Conservation (phyloP, 2,113 vertebrate species). For the Antechinus stuartii region DNA sequence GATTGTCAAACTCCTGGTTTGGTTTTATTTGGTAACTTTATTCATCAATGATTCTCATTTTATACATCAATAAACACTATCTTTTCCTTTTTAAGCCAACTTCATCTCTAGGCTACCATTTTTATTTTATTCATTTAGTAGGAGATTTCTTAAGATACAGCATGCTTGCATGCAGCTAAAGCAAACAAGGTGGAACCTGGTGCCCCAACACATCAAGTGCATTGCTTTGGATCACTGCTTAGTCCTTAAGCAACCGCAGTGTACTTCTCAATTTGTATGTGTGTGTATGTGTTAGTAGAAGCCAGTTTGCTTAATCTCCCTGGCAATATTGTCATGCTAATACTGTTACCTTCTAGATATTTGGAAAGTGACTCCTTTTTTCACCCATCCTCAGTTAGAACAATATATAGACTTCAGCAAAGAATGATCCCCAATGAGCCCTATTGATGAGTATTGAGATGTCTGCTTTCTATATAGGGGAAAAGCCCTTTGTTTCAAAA, state of each 20-base stretch:
- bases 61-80: conserved; percentile 1
- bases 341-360: background rate
- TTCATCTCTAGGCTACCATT: conserved; percentile 17
- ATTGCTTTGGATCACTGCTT: background rate
- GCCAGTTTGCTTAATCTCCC: background rate
- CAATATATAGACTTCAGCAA: background rate
- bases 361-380: background rate
- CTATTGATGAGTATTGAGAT: background rate
- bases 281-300: background rate
- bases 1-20: conserved; percentile 44
- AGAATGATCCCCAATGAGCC: background rate
- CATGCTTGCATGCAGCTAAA: conserved; percentile 23
- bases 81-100: background rate
- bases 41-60: background rate
- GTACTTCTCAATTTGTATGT: background rate
- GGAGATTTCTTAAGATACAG: conserved; percentile 14
- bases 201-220: conserved; percentile 3
- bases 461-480: background rate
- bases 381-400: background rate
- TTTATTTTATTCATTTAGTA: conserved; percentile 13
- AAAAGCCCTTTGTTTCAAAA: background rate
- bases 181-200: conserved; percentile 7
- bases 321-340: background rate
- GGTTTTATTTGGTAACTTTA: conserved; percentile 13
- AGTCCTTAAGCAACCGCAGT: conserved; percentile 8